Conservation (phyloP, 1,140 invertebrate genomes). For the Habropoda laboriosa region DNA sequence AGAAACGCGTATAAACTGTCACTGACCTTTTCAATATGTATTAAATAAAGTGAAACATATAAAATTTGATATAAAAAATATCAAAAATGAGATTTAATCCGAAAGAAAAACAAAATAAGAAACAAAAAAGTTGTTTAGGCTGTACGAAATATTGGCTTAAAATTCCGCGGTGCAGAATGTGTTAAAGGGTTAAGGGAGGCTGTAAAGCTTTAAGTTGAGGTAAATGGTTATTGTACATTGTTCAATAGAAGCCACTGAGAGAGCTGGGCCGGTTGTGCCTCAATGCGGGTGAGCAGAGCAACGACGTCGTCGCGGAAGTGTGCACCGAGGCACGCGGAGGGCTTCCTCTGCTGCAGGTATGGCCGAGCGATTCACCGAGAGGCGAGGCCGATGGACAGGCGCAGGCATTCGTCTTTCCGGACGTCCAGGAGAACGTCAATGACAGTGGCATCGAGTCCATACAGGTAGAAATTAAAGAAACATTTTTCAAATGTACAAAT, state of each 20-base stretch:
- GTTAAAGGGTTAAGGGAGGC: too few species aligned
- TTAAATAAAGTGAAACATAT: too few species aligned
- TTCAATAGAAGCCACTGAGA: slow-evolving; percentile 83
- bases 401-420: slow-evolving; percentile 85
- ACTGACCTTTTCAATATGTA: too few species aligned
- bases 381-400: slow-evolving; percentile 86
- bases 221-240: background rate
- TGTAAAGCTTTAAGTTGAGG: too few species aligned
- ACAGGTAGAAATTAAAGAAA: slow-evolving; percentile 78
- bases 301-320: slow-evolving; percentile 73
- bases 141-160: too few species aligned
- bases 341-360: slow-evolving; percentile 85
- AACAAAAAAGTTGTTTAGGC: too few species aligned
- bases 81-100: too few species aligned
- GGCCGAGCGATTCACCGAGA: slow-evolving; percentile 86
- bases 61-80: too few species aligned
- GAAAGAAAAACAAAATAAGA: too few species aligned
- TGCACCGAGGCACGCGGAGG: slow-evolving; percentile 73
- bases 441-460: slow-evolving; percentile 86
- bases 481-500: too few species aligned
- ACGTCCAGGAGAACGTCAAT: slow-evolving; percentile 76
- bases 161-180: too few species aligned
- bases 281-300: slow-evolving; percentile 79
- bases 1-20: too few species aligned
- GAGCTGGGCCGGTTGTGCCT: slow-evolving; percentile 83